Evolutionary conservation across 2,888 invertebrate genomes (phyloP).

Genomic region (Polyommatus icarus): DNA sequence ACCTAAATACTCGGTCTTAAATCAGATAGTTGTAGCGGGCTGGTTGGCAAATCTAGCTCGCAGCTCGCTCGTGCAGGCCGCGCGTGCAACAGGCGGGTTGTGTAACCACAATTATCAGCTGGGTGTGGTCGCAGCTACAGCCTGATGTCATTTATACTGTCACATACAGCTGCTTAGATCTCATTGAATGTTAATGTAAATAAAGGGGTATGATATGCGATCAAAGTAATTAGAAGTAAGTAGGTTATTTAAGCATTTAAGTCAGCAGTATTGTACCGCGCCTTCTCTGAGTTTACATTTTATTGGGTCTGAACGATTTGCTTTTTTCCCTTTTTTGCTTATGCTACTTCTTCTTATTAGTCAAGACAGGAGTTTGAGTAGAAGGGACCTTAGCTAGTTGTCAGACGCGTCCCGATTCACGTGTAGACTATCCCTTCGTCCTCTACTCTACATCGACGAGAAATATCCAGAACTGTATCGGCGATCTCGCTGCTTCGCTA

Average conservation of each 20-base stretch:
- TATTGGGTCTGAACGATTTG: too few relatives aligned
- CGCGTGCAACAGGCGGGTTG: constrained; percentile 33
- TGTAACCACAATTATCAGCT: constrained; percentile 50
- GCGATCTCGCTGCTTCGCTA: constrained; percentile 11
- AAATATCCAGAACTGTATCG: neutral
- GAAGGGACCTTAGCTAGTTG: neutral
- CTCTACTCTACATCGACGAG: neutral
- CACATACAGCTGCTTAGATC: neutral
- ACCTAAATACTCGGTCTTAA: constrained; percentile 14
- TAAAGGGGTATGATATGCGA: neutral
- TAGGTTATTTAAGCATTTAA: too few relatives aligned
- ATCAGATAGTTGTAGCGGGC: constrained; percentile 11
- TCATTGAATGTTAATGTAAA: neutral
- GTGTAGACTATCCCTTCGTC: neutral
- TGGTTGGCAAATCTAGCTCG: constrained; percentile 41
- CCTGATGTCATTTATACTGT: constrained; percentile 22
- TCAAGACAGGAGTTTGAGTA: neutral
- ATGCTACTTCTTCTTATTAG: neutral
- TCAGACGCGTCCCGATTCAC: neutral
- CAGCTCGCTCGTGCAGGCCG: constrained; percentile 46
- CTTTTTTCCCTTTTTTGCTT: neutral
- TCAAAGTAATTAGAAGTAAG: too few relatives aligned
- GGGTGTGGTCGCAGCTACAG: constrained; percentile 32
- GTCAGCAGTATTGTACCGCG: too few relatives aligned
- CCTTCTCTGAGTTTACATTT: too few relatives aligned